These are phyloP conservation scores for Aldabrachelys gigantea DNA, from an alignment of 2,113 vertebrate genomes.

Conservation along the genomic window DNA sequence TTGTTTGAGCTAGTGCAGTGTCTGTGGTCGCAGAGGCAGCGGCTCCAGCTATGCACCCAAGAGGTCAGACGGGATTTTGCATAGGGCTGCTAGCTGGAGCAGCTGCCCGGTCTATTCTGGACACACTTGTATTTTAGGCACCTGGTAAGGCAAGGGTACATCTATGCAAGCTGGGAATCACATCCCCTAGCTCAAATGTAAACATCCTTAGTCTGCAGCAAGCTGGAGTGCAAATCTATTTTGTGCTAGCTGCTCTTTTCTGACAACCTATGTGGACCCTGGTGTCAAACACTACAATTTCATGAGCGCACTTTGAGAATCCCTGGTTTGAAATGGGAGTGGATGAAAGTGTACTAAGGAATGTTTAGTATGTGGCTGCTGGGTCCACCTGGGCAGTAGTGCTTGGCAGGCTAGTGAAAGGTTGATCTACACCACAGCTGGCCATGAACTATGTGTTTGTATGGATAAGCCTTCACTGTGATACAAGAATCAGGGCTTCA, in stretches of 20 bases:
- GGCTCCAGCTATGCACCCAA: not conserved
- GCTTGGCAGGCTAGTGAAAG: not conserved
- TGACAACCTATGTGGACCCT: too few species aligned
- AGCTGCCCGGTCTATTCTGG: too few species aligned
- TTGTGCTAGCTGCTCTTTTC: not conserved
- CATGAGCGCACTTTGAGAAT: not conserved
- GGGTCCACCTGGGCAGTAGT: not conserved
- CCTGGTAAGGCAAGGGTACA: too few species aligned
- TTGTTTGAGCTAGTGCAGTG: not conserved
- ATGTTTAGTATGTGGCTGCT: not conserved
- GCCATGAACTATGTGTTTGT: not conserved
- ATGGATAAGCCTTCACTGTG: not conserved
- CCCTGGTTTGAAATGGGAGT: not conserved
- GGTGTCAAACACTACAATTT: not conserved
- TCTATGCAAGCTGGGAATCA: not conserved
- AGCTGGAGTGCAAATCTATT: not conserved
- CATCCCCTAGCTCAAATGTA: not conserved
- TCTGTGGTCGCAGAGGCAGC: not conserved
- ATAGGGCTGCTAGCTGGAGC: too few species aligned
- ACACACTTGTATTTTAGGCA: too few species aligned
- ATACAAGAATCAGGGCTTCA: not conserved
- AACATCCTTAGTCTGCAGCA: not conserved
- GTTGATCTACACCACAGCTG: too few species aligned
- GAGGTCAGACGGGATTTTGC: not conserved
- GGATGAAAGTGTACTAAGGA: not conserved